phyloP scores from a whole-genome alignment of 2,888 invertebrate species.

The Drosophila monieri region DNA sequence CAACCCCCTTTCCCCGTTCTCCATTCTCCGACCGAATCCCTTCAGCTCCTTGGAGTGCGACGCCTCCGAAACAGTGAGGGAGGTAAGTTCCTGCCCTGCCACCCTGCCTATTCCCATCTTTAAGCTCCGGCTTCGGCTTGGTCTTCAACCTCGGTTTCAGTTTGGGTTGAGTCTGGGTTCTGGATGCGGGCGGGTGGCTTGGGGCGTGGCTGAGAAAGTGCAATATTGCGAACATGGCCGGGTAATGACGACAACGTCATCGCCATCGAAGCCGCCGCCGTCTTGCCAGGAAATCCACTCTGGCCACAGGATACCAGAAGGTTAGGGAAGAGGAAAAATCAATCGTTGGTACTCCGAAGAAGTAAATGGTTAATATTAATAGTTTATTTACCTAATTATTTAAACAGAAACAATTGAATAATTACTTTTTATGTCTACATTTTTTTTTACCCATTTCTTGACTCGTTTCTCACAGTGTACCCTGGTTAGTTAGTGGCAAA shows the following conservation, averaged over 20 bases:
- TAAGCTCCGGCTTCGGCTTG: constrained; percentile 4
- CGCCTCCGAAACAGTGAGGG: constrained; percentile 60
- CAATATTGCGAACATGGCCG: constrained; percentile 78
- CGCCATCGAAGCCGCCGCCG: constrained; percentile 43
- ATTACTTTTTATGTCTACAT: background rate
- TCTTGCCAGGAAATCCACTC: constrained; percentile 47
- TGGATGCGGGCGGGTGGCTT: constrained; percentile 53
- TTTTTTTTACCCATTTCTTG: background rate
- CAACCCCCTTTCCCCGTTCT: constrained; percentile 1
- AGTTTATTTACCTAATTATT: too few relatives aligned
- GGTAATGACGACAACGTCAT: constrained; percentile 71
- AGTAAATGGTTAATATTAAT: background rate
- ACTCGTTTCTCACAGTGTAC: constrained; percentile 23
- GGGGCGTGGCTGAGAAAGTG: constrained; percentile 67
- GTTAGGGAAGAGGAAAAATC: background rate
- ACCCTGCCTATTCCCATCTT: background rate
- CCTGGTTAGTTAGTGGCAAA: constrained; percentile 72
- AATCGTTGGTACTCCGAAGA: background rate
- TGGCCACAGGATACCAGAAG: constrained; percentile 13
- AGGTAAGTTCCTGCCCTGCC: constrained; percentile 14
- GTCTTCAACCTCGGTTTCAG: constrained; percentile 22
- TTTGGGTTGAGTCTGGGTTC: constrained; percentile 6
- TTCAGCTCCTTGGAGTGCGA: constrained; percentile 52
- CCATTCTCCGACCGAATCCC: background rate
- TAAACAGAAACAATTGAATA: background rate